Evolutionary conservation across 2,797 vertebrate species (phyloP).

Genomic region (Gymnothorax reevesii): DNA sequence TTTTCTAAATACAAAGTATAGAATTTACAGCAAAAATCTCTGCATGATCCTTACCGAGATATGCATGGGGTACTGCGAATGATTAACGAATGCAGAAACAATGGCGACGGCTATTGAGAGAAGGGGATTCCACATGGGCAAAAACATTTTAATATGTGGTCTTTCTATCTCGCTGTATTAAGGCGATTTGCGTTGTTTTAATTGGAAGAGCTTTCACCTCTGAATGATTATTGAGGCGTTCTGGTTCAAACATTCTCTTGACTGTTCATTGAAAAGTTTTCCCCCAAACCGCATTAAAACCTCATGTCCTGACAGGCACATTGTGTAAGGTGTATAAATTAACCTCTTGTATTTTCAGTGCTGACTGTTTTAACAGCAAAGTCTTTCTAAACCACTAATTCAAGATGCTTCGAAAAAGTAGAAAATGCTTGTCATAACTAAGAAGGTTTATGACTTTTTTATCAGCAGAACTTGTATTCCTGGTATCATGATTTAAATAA

Average conservation of each 20-base stretch:
- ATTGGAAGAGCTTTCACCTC: conserved; percentile 34
- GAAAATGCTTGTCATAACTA: conserved; percentile 52
- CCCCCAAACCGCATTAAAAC: conserved; percentile 56
- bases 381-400: conserved; percentile 49
- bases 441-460: conserved; percentile 51
- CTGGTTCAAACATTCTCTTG: conserved; percentile 55
- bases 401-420: conserved; percentile 43
- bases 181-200: conserved; percentile 26
- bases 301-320: conserved; percentile 70
- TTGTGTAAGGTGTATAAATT: conserved; percentile 69
- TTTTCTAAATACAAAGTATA: not conserved
- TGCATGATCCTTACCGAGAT: not conserved
- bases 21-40: not conserved
- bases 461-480: conserved; percentile 50
- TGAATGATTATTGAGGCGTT: conserved; percentile 40
- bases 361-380: conserved; percentile 46
- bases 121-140: not conserved
- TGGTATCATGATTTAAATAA: conserved; percentile 50
- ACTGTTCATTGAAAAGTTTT: conserved; percentile 63
- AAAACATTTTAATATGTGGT: not conserved
- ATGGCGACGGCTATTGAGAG: not conserved
- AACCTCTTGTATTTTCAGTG: conserved; percentile 67
- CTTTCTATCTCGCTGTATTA: not conserved
- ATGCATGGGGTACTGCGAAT: not conserved
- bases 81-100: conserved; percentile 3